Conservation (phyloP, 2,888 invertebrate species). For the Diaphora mendica region DNA sequence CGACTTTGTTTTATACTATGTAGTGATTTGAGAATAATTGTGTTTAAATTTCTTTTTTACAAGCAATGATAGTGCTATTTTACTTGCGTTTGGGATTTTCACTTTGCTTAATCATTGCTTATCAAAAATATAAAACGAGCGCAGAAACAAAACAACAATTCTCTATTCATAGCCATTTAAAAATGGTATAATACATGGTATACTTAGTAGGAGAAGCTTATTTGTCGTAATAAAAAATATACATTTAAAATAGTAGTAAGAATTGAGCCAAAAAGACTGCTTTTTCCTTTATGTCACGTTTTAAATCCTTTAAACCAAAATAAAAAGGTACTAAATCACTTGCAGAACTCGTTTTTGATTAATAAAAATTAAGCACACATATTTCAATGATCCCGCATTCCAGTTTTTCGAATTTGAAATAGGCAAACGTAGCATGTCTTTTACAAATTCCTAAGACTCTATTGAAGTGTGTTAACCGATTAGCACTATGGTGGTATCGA, state of each 20-base stretch:
- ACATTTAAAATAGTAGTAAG: background rate
- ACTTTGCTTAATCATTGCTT: too few relatives aligned
- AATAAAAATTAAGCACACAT: background rate
- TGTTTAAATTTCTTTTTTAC: too few relatives aligned
- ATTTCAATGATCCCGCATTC: background rate
- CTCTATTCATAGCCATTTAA: background rate
- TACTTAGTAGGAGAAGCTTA: background rate
- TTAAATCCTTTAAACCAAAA: background rate
- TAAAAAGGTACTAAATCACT: background rate
- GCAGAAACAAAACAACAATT: background rate
- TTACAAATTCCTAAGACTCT: background rate
- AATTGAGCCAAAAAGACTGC: background rate
- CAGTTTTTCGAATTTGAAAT: background rate
- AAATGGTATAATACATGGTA: background rate
- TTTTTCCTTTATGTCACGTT: background rate
- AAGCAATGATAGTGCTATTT: too few relatives aligned
- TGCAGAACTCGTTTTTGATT: background rate
- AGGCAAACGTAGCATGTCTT: background rate
- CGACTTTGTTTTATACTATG: too few relatives aligned
- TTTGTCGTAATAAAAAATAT: background rate
- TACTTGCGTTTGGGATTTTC: background rate
- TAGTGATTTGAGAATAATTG: too few relatives aligned
- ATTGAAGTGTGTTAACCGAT: slow-evolving; percentile 32
- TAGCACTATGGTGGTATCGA: slow-evolving; percentile 28
- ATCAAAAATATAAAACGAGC: background rate